Conservation (phyloP, 1,140 invertebrate species). For the Drosophila arawakana region DNA sequence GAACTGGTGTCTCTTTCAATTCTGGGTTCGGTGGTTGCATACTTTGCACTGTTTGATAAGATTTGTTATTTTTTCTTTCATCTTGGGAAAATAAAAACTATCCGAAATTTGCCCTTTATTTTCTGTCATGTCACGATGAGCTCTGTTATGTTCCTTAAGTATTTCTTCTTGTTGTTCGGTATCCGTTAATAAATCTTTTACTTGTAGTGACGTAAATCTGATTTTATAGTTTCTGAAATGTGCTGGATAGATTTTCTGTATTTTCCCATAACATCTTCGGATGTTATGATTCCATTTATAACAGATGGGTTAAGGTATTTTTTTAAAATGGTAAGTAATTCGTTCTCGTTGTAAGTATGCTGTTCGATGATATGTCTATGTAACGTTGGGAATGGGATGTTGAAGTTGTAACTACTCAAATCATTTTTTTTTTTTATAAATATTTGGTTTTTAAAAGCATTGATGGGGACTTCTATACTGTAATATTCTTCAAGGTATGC, state of each 20-base stretch:
- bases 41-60: conserved; percentile 26
- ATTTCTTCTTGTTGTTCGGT: conserved; percentile 31
- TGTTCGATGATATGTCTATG: conserved; percentile 4
- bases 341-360: conserved; percentile 1
- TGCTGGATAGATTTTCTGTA: conserved; percentile 35
- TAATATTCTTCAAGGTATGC: too few species aligned
- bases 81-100: conserved; percentile 45
- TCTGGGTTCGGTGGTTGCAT: conserved; percentile 37
- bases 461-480: neutral
- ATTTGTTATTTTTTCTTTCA: conserved; percentile 31
- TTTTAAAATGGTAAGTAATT: neutral
- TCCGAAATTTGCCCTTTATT: conserved; percentile 43
- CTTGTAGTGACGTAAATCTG: conserved; percentile 20
- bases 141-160: conserved; percentile 33
- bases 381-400: conserved; percentile 1
- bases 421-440: neutral
- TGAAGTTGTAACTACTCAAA: neutral
- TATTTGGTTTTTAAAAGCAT: conserved; percentile 25
- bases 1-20: conserved; percentile 36
- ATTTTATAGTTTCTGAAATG: conserved; percentile 35
- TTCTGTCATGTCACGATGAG: conserved; percentile 37
- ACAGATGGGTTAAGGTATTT: conserved; percentile 29
- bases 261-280: conserved; percentile 32
- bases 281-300: conserved; percentile 34
- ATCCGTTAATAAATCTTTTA: conserved; percentile 33